Evolutionary conservation across 2,113 vertebrate genomes (phyloP).

Genomic region (Cephalopholis sonnerati): DNA sequence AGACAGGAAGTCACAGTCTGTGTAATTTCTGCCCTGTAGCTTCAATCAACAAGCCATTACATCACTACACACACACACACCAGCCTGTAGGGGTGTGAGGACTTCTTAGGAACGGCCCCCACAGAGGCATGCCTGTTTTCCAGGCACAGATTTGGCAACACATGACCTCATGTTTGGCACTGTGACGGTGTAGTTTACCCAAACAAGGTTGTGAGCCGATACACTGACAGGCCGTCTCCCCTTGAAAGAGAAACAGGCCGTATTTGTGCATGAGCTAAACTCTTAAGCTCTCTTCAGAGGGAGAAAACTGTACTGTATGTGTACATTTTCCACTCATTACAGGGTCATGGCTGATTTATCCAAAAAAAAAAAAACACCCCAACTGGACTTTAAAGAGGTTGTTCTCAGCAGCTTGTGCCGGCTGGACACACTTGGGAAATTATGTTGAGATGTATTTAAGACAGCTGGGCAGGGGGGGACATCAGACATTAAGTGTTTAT

Average conservation of each 20-base stretch:
- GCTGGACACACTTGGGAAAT: conserved; percentile 30
- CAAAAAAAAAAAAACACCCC: conserved; percentile 16
- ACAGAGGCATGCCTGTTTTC: conserved; percentile 67
- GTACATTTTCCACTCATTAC: conserved; percentile 68
- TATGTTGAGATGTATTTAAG: conserved; percentile 35
- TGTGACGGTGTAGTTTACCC: conserved; percentile 68
- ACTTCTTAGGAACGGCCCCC: conserved; percentile 37
- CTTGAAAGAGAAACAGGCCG: conserved; percentile 56
- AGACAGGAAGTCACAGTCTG: conserved; percentile 74
- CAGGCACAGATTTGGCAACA: conserved; percentile 65
- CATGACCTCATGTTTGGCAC: conserved; percentile 81
- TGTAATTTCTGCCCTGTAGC: conserved; percentile 54
- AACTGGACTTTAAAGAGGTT: conserved; percentile 35
- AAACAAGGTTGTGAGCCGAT: conserved; percentile 69
- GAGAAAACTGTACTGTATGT: conserved; percentile 34
- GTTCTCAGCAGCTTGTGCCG: conserved; percentile 45
- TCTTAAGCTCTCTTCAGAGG: conserved; percentile 6
- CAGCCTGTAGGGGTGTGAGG: conserved; percentile 26
- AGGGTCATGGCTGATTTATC: conserved; percentile 52
- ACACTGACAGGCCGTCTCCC: conserved; percentile 40
- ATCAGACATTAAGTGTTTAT: conserved; percentile 42
- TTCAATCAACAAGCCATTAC: conserved; percentile 69
- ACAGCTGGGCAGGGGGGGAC: conserved; percentile 35
- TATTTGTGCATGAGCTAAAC: conserved; percentile 69
- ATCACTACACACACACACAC: conserved; percentile 55